Evolutionary conservation across 2,888 invertebrate species (phyloP).

Genomic region (Baccha elongata): DNA sequence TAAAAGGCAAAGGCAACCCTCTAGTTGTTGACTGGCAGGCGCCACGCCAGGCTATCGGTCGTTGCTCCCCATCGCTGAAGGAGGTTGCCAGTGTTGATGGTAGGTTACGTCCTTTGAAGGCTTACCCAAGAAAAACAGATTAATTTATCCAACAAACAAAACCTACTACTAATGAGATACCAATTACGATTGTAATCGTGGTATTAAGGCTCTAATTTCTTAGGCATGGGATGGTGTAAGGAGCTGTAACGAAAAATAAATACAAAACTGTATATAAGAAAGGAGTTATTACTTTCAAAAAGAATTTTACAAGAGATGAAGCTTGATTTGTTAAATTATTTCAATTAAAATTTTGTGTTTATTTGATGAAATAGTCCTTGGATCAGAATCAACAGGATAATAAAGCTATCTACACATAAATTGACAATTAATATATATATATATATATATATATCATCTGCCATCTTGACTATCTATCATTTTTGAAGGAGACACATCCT

Average conservation of each 20-base stretch:
- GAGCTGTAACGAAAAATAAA: background rate
- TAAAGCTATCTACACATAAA: conserved; percentile 23
- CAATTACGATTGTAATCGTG: conserved; percentile 71
- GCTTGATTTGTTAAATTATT: conserved; percentile 53
- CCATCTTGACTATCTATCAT: conserved; percentile 27
- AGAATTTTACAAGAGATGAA: background rate
- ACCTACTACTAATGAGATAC: conserved; percentile 70
- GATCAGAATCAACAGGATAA: conserved; percentile 47
- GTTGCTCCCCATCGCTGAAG: background rate
- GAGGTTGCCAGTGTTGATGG: background rate
- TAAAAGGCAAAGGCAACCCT: conserved; percentile 49
- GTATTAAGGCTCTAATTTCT: conserved; percentile 58
- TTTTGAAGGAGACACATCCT: conserved; percentile 41
- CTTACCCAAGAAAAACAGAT: conserved; percentile 57
- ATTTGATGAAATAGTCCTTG: conserved; percentile 27
- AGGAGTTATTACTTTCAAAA: background rate
- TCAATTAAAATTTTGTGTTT: conserved; percentile 41
- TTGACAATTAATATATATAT: conserved; percentile 22
- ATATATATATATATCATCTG: background rate
- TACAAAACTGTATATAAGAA: background rate
- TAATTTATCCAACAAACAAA: conserved; percentile 63
- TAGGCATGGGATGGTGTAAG: background rate
- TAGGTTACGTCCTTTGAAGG: conserved; percentile 50
- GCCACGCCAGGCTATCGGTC: conserved; percentile 13
- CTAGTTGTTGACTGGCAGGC: background rate